phyloP scores from a whole-genome alignment of 2,888 invertebrate species.

The Drosophila sordidapex region DNA sequence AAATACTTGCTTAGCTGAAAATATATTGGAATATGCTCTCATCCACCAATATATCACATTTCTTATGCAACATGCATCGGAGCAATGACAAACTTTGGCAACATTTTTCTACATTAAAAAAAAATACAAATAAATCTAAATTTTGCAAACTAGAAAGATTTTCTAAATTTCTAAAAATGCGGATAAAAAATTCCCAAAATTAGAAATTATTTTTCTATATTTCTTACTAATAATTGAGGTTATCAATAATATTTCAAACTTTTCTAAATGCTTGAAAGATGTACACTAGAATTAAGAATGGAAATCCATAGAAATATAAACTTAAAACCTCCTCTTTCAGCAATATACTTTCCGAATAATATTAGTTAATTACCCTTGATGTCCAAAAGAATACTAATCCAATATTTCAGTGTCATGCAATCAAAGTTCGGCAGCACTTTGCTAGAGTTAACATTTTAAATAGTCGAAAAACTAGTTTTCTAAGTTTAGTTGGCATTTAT shows the following conservation, averaged over 20 bases:
- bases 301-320: background rate
- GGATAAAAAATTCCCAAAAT: background rate
- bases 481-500: constrained; percentile 2
- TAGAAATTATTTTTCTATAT: accelerated
- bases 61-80: background rate
- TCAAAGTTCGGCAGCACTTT: background rate
- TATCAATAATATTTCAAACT: background rate
- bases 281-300: background rate
- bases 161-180: background rate
- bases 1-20: background rate
- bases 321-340: background rate
- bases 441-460: background rate
- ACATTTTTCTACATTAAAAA: too few relatives aligned
- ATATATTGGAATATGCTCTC: background rate
- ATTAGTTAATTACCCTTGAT: background rate
- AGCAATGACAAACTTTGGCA: too few relatives aligned
- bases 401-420: background rate
- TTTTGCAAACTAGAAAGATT: background rate
- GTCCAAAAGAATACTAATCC: background rate
- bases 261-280: background rate
- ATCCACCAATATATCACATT: background rate
- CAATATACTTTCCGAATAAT: background rate
- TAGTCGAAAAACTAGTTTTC: background rate
- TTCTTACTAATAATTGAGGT: background rate
- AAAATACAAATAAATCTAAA: background rate